These are phyloP conservation scores for Aythya baeri DNA, from an alignment of 2,113 vertebrate species.

Conservation along the genomic window DNA sequence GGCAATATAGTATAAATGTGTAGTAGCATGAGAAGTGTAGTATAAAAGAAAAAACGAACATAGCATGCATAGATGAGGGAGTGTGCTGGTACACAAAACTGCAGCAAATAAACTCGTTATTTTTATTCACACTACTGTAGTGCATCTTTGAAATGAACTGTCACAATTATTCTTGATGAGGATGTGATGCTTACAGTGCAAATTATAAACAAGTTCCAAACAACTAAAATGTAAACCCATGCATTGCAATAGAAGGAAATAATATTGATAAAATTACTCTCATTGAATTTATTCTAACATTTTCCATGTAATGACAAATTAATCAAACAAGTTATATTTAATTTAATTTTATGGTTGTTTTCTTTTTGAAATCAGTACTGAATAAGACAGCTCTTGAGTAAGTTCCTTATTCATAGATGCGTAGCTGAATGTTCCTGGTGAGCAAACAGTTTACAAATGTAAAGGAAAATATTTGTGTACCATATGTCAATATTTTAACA, in stretches of 20 bases:
- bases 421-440: constrained; percentile 35
- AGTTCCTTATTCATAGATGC: constrained; percentile 19
- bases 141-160: neutral
- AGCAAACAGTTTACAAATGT: constrained; percentile 48
- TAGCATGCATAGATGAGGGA: neutral
- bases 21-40: neutral
- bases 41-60: neutral
- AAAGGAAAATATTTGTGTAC: constrained; percentile 61
- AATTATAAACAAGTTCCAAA: constrained; percentile 36
- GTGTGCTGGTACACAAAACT: neutral
- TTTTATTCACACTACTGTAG: neutral
- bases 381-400: constrained; percentile 35
- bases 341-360: constrained; percentile 56
- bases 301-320: constrained; percentile 43
- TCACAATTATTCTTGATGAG: constrained; percentile 4
- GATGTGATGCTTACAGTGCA: constrained; percentile 23
- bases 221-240: neutral
- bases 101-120: neutral
- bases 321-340: constrained; percentile 36
- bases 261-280: constrained; percentile 10
- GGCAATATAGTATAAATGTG: too few relatives aligned
- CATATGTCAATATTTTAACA: constrained; percentile 53
- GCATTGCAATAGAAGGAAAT: constrained; percentile 18
- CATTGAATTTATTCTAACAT: constrained; percentile 17
- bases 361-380: constrained; percentile 28